Percentiles rank a stretch among this genome's conserved stretches.
Conservation (phyloP, 2,888 invertebrate species). For the Trichopoda pennipes region DNA sequence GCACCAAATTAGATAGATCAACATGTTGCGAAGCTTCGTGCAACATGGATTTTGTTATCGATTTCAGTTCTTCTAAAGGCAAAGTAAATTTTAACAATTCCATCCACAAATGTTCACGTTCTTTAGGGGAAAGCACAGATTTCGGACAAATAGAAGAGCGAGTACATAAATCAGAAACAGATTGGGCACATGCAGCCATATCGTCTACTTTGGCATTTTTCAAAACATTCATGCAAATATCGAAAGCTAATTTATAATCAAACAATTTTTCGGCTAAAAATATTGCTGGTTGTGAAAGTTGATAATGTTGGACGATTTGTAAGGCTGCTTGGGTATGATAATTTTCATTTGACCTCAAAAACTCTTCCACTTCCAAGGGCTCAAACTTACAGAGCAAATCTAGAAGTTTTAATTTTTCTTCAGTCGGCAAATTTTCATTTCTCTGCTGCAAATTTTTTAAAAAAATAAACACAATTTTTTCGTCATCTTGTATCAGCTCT, state of each 20-base stretch:
- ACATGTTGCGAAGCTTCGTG: conserved; percentile 83
- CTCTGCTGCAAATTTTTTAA: conserved; percentile 83
- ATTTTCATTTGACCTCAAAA: conserved; percentile 80
- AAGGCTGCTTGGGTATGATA: conserved; percentile 86
- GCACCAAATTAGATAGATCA: conserved; percentile 83
- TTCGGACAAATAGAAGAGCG: conserved; percentile 77
- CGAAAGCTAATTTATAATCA: conserved; percentile 87
- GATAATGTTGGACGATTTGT: conserved; percentile 84
- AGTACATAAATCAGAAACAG: conserved; percentile 79
- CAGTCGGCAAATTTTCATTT: conserved; percentile 77
- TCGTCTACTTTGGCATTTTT: conserved; percentile 69
- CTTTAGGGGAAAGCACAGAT: conserved; percentile 79
- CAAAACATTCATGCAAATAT: conserved; percentile 83
- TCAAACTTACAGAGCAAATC: conserved; percentile 84
- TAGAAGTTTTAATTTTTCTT: conserved; percentile 84
- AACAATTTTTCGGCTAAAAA: conserved; percentile 88
- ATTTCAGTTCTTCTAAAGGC: conserved; percentile 80
- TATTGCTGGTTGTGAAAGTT: conserved; percentile 86
- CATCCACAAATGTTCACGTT: conserved; percentile 82
- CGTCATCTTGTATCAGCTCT: conserved; percentile 72
- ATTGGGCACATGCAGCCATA: conserved; percentile 72
- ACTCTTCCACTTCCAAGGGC: conserved; percentile 82
- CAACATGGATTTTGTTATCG: conserved; percentile 81
- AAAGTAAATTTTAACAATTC: conserved; percentile 80
- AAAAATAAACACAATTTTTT: conserved; percentile 82